Conservation (phyloP, 2,888 invertebrate species). For the Xanthostigma xanthostigma region DNA sequence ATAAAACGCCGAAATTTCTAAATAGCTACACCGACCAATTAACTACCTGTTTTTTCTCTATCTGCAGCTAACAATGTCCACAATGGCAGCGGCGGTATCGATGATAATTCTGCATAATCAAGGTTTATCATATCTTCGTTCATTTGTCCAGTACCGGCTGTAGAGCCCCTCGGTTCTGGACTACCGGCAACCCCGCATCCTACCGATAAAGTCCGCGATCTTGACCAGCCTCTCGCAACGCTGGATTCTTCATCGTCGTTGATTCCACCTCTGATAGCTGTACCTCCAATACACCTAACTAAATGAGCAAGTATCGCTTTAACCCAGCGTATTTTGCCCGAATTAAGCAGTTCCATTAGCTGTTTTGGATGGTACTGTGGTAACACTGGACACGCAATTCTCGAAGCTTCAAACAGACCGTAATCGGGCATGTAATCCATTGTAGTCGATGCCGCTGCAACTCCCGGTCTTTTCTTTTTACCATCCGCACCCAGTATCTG, state of each 20-base stretch:
- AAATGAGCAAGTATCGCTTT: conserved; percentile 96
- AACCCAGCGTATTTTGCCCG: conserved; percentile 94
- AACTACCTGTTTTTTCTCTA: conserved; percentile 51
- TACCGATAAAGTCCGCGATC: conserved; percentile 78
- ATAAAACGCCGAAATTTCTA: background rate
- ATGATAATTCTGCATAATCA: conserved; percentile 90
- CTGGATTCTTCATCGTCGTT: conserved; percentile 30
- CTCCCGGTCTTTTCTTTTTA: conserved; percentile 18
- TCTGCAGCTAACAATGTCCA: conserved; percentile 95
- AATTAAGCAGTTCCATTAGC: conserved; percentile 93
- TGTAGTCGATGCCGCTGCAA: background rate
- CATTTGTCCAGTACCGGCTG: conserved; percentile 45
- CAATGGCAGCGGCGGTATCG: conserved; percentile 93
- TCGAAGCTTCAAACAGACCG: conserved; percentile 90
- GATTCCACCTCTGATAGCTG: conserved; percentile 24
- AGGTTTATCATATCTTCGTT: conserved; percentile 39
- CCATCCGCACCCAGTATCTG: conserved; percentile 63
- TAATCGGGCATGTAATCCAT: conserved; percentile 84
- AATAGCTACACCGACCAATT: background rate
- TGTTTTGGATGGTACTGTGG: conserved; percentile 99
- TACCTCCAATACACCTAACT: conserved; percentile 55
- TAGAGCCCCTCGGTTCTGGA: conserved; percentile 65
- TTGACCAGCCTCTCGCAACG: conserved; percentile 57
- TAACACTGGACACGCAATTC: conserved; percentile 91
- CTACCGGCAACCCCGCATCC: conserved; percentile 65